A percentile compares a stretch with the other conserved stretches of the same genome.
These are phyloP conservation scores for Schizaphis graminum DNA, from an alignment of 2,888 invertebrate genomes.

Conservation along the genomic window DNA sequence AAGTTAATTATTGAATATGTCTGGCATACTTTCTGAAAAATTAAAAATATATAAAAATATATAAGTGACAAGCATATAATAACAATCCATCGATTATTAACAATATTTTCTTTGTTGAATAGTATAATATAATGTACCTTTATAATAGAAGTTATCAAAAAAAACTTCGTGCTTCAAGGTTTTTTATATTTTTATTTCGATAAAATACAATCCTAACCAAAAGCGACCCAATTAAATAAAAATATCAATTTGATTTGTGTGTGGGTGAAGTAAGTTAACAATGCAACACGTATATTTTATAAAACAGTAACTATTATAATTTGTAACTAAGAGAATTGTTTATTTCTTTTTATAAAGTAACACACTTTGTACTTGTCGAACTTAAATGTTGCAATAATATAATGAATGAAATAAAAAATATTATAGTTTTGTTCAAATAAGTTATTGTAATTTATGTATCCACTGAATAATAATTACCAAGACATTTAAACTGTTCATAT, in stretches of 20 bases:
- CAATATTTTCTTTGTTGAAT: not conserved
- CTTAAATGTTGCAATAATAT: constrained; percentile 6
- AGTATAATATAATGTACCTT: not conserved
- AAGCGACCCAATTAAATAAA: not conserved
- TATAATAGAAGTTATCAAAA: not conserved
- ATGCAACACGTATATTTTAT: not conserved
- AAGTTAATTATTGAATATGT: not conserved
- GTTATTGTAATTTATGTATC: constrained; percentile 23
- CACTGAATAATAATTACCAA: constrained; percentile 29
- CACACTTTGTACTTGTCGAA: not conserved
- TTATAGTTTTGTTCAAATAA: not conserved
- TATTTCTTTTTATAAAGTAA: not conserved
- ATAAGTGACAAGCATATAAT: not conserved
- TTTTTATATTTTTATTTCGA: not conserved
- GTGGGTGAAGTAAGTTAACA: not conserved
- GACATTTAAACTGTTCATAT: not conserved
- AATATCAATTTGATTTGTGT: not conserved
- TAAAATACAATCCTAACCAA: not conserved
- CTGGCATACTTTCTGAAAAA: not conserved
- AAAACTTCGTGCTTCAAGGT: not conserved
- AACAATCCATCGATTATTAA: not conserved
- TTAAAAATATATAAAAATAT: not conserved
- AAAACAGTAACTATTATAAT: not conserved
- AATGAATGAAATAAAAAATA: not conserved
- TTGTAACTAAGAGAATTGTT: not conserved